Evolutionary conservation across 2,888 invertebrate genomes (phyloP).

Genomic region (Hedya salicella): DNA sequence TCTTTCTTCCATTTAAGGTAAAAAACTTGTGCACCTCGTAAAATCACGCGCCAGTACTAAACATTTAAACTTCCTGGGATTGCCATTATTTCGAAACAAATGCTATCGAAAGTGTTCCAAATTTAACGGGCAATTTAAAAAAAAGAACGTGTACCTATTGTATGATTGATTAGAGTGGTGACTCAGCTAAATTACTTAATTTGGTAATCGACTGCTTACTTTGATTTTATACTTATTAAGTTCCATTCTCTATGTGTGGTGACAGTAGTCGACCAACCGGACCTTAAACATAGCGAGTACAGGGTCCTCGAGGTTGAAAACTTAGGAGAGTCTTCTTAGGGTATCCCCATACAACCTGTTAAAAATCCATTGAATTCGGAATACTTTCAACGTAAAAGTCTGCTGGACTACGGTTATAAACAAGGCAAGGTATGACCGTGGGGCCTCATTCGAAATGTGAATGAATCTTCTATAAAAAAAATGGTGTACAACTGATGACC

Average conservation of each 20-base stretch:
- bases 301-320: too few species aligned
- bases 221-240: slow-evolving; percentile 4
- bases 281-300: neutral
- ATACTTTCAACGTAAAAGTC: too few species aligned
- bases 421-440: too few species aligned
- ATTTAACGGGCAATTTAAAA: slow-evolving; percentile 43
- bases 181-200: slow-evolving; percentile 29
- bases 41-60: neutral
- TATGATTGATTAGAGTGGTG: slow-evolving; percentile 36
- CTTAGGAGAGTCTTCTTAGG: too few species aligned
- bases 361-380: too few species aligned
- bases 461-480: too few species aligned
- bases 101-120: slow-evolving; percentile 47
- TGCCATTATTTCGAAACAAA: slow-evolving; percentile 47
- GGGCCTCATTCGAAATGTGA: too few species aligned
- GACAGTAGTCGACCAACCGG: neutral
- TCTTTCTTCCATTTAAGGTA: neutral
- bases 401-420: too few species aligned
- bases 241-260: neutral
- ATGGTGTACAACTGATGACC: too few species aligned
- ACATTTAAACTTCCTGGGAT: neutral
- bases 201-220: slow-evolving; percentile 12
- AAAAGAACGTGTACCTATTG: slow-evolving; percentile 16
- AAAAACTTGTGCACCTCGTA: neutral
- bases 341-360: too few species aligned